phyloP scores from a whole-genome alignment of 1,140 invertebrate species.

The Cydia splendana region DNA sequence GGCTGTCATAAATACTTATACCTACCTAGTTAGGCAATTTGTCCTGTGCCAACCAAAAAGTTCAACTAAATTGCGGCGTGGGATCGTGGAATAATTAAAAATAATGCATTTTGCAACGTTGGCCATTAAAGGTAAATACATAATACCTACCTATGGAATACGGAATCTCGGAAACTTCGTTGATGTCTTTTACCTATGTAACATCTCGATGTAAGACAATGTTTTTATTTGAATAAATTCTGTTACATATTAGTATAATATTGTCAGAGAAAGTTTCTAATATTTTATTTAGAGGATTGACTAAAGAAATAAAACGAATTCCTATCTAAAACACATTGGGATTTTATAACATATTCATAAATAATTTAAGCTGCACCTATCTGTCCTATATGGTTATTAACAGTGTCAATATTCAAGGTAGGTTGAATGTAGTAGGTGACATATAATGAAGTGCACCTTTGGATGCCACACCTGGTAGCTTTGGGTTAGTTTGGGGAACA shows the following conservation, averaged over 20 bases:
- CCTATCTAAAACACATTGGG: too few species aligned
- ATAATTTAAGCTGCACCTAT: not conserved
- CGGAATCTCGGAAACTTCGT: not conserved
- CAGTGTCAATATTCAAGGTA: too few species aligned
- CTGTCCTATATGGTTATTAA: not conserved
- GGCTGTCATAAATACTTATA: slow-evolving; percentile 21
- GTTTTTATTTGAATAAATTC: too few species aligned
- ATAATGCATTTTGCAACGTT: not conserved
- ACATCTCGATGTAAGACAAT: not conserved
- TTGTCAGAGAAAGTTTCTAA: too few species aligned
- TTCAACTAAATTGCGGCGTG: not conserved
- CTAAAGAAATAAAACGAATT: too few species aligned
- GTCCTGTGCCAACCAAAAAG: not conserved
- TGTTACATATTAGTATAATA: too few species aligned
- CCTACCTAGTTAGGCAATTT: not conserved
- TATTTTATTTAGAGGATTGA: too few species aligned
- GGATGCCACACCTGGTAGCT: slow-evolving; percentile 62
- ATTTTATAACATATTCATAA: not conserved
- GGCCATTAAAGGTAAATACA: not conserved
- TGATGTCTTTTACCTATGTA: slow-evolving; percentile 17
- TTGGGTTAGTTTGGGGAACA: slow-evolving; percentile 40
- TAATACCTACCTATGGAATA: not conserved
- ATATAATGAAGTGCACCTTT: slow-evolving; percentile 58
- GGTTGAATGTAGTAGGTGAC: too few species aligned
- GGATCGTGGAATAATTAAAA: not conserved